phyloP scores from a whole-genome alignment of 2,797 vertebrate genomes.

The Gymnoscopelus microlampas region DNA sequence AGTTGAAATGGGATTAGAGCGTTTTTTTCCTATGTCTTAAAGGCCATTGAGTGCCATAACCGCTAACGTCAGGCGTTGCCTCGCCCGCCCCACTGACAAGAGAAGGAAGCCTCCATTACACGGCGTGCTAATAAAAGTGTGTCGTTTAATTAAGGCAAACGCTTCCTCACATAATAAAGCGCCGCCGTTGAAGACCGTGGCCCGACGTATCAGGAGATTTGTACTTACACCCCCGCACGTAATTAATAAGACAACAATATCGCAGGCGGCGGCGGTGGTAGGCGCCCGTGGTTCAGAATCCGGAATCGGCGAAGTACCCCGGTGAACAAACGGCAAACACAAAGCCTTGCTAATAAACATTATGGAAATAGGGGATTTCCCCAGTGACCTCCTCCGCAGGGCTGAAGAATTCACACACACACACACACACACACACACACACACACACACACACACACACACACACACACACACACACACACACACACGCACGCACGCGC shows the following conservation, averaged over 20 bases:
- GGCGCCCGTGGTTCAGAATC: slow-evolving; percentile 38
- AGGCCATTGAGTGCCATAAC: slow-evolving; percentile 51
- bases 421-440: slow-evolving; percentile 4
- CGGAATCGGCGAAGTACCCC: slow-evolving; percentile 16
- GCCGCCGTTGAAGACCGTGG: slow-evolving; percentile 39
- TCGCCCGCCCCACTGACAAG: slow-evolving; percentile 31
- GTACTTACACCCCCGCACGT: slow-evolving; percentile 57
- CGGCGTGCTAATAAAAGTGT: slow-evolving; percentile 59
- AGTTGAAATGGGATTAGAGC: slow-evolving; percentile 72
- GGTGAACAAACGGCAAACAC: slow-evolving; percentile 33
- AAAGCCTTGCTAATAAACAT: slow-evolving; percentile 67
- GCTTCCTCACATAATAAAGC: slow-evolving; percentile 57
- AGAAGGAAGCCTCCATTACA: slow-evolving; percentile 41
- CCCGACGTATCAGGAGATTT: slow-evolving; percentile 63
- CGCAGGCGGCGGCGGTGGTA: neutral
- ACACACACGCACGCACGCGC: neutral
- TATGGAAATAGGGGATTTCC: slow-evolving; percentile 62
- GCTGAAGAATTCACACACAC: slow-evolving; percentile 16
- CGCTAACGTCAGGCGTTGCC: slow-evolving; percentile 29
- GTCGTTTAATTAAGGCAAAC: slow-evolving; percentile 70
- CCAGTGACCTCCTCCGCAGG: slow-evolving; percentile 44
- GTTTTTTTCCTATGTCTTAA: slow-evolving; percentile 41
- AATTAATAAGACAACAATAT: slow-evolving; percentile 76
- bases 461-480: slow-evolving; percentile 5
- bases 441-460: slow-evolving; percentile 1